Evolutionary conservation across 2,113 vertebrate genomes (phyloP), one percentile per base, ranked within the genome.

Genomic region (Labeo rohita): DNA sequence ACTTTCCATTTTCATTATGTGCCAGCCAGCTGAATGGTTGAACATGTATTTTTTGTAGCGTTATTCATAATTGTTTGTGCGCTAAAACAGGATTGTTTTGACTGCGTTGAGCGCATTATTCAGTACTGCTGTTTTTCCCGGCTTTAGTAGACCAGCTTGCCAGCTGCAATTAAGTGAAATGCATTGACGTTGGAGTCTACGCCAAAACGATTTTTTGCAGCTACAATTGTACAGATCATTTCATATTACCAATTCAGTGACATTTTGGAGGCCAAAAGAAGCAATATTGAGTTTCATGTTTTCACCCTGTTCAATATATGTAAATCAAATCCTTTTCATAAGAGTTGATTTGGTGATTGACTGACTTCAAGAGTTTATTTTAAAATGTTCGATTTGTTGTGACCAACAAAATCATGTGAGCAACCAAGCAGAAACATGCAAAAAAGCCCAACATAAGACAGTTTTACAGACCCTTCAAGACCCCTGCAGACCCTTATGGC

Each of bases 321-420:
- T 86, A 65, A 87, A 84, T 4, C 23, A 93, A 92, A 91, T 92
- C 90, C 90, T 92, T 91, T 90, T 80, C 36, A 61, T 43, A n/a
- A 45, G 1, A 80, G 74, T 77, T 77, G 74, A 79, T 13, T n/a
- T 80, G 56, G 6, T 61, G 54, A 61, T 61, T 61, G 77, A 80
- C 36, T 78, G n/a, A 9, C 54, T 21, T 2, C 2, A 23, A 18
- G 23, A 36, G 28, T 77, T 54, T 72, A 43, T 72, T 45, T 43
- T 70, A 18, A 36, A 72, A 70, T 70, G 36, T 70, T 7, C 15
- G 9, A 18, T 52, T 52, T 52, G 50, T 52, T 52, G 12, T 13
- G 50, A 52, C 50, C 21, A 21, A 61, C 59, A n/a, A 61, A 72
- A 8, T 72, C 36, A 4, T 72, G 68, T 72, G 16, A 45, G 28